Evolutionary conservation across 2,797 vertebrate species (phyloP).

Genomic region (Acipenser ruthenus): DNA sequence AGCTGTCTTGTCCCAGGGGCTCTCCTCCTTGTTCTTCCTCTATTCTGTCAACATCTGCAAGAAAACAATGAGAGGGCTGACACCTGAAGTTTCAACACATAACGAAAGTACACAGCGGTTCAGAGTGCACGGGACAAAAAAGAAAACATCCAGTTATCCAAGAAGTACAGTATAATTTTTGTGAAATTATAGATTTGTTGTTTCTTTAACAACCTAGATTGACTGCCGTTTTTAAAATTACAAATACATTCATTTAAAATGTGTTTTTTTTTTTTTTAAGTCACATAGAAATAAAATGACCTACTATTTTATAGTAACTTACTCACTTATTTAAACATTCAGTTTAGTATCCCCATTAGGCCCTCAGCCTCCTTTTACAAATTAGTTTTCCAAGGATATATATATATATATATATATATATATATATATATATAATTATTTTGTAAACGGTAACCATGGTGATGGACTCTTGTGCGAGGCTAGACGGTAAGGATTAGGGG

Average conservation of each 20-base stretch:
- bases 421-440: constrained; percentile 34
- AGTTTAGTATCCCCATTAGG: constrained; percentile 33
- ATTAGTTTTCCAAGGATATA: constrained; percentile 60
- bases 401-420: constrained; percentile 21
- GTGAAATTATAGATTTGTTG: too few relatives aligned
- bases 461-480: constrained; percentile 72
- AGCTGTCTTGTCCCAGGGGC: constrained; percentile 84
- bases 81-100: constrained; percentile 3
- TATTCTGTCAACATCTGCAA: constrained; percentile 82
- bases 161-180: too few relatives aligned
- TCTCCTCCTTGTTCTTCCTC: constrained; percentile 81
- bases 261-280: too few relatives aligned
- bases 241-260: too few relatives aligned
- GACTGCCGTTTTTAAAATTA: too few relatives aligned
- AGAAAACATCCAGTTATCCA: not conserved
- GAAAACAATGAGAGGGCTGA: constrained; percentile 22
- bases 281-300: too few relatives aligned
- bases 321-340: not conserved
- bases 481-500: constrained; percentile 79
- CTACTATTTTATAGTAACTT: not conserved
- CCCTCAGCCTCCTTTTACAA: constrained; percentile 43
- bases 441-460: constrained; percentile 74
- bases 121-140: not conserved
- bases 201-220: too few relatives aligned
- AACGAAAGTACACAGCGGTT: constrained; percentile 11